These are phyloP conservation scores for Axea sp. DNA, from an alignment of 2,888 invertebrate species.

Conservation along the genomic window DNA sequence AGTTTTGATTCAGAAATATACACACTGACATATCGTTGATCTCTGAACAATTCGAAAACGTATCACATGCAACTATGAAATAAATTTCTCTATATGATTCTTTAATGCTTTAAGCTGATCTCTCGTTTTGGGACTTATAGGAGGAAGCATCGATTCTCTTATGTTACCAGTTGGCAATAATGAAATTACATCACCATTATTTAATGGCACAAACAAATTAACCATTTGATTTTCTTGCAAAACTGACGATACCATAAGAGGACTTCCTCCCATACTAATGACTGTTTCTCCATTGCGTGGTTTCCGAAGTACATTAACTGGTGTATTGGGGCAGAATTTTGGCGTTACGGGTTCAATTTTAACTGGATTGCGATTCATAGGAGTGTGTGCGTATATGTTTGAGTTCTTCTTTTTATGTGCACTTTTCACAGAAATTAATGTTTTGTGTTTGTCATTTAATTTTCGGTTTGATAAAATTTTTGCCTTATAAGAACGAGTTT, in stretches of 20 bases:
- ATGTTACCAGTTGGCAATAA: slow-evolving; percentile 80
- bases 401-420: slow-evolving; percentile 11
- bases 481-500: slow-evolving; percentile 21
- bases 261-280: slow-evolving; percentile 85
- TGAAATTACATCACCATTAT: slow-evolving; percentile 83
- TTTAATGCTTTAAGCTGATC: slow-evolving; percentile 49
- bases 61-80: slow-evolving; percentile 25
- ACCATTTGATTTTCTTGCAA: slow-evolving; percentile 81
- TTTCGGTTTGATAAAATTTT: slow-evolving; percentile 8
- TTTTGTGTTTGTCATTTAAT: background rate
- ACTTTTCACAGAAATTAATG: background rate
- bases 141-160: slow-evolving; percentile 50
- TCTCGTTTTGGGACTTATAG: slow-evolving; percentile 44
- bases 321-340: slow-evolving; percentile 83
- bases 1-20: too few relatives aligned
- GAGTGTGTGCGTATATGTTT: slow-evolving; percentile 48
- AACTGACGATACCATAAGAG: slow-evolving; percentile 81
- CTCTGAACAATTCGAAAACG: too few relatives aligned
- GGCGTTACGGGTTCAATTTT: slow-evolving; percentile 71
- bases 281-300: slow-evolving; percentile 85
- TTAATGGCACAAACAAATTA: slow-evolving; percentile 84
- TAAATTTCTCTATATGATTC: slow-evolving; percentile 59
- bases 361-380: slow-evolving; percentile 1
- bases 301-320: slow-evolving; percentile 83
- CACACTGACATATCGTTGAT: too few relatives aligned